Conservation (phyloP, 2,888 invertebrate species). For the Lumbricus terrestris region DNA sequence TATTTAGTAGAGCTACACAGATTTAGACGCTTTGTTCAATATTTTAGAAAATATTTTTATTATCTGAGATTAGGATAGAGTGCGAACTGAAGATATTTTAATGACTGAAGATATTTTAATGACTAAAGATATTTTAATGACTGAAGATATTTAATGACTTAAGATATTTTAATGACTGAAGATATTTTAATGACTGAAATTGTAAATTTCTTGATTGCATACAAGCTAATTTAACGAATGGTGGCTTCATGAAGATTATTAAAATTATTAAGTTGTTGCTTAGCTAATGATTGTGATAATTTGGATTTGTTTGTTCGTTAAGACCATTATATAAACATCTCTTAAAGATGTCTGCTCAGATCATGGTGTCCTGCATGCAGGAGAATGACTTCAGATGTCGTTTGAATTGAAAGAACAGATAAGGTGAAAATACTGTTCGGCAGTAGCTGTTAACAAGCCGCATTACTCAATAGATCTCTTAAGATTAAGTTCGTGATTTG, state of each 20-base stretch:
- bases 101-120: neutral
- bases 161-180: too few relatives aligned
- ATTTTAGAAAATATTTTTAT: neutral
- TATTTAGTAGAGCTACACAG: neutral
- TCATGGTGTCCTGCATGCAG: neutral
- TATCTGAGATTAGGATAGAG: neutral
- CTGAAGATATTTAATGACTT: too few relatives aligned
- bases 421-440: neutral
- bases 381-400: neutral
- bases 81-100: neutral
- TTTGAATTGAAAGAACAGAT: neutral
- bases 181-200: neutral
- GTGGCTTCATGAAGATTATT: neutral
- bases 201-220: neutral
- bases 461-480: neutral
- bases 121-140: neutral
- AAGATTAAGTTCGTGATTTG: neutral
- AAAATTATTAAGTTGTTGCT: neutral
- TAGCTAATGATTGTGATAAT: neutral
- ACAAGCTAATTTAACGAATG: neutral
- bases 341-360: too few relatives aligned
- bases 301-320: neutral
- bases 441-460: neutral
- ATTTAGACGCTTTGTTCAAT: neutral
- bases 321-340: neutral